Conservation (phyloP, 2,888 invertebrate species). For the Euproctis similis region DNA sequence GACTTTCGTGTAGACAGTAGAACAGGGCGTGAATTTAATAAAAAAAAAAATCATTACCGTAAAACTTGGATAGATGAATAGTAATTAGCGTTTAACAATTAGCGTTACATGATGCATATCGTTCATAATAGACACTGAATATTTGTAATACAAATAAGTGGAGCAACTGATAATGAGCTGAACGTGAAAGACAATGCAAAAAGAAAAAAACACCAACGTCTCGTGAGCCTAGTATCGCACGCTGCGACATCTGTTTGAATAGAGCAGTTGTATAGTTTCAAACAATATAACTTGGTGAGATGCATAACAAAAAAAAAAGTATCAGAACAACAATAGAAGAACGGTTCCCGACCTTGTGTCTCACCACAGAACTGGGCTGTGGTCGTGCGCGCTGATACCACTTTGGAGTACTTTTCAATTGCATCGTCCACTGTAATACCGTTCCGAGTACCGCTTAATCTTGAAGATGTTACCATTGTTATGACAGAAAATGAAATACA, state of each 20-base stretch:
- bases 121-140: constrained; percentile 40
- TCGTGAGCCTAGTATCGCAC: constrained; percentile 59
- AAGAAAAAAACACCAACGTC: no score
- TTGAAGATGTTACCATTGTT: constrained; percentile 43
- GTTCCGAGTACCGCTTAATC: constrained; percentile 57
- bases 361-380: constrained; percentile 57
- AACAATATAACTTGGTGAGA: constrained; percentile 58
- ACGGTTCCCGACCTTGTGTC: constrained; percentile 59
- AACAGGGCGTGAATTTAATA: no score
- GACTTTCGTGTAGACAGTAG: no score
- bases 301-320: constrained; percentile 55
- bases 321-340: constrained; percentile 54
- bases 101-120: constrained; percentile 32
- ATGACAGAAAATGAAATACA: constrained; percentile 30
- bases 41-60: no score
- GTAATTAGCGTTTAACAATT: constrained; percentile 27
- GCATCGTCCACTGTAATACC: constrained; percentile 54
- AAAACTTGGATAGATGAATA: constrained; percentile 32
- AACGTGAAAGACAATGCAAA: constrained; percentile 48
- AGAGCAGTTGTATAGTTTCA: constrained; percentile 48
- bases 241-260: constrained; percentile 56
- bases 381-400: constrained; percentile 55
- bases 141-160: constrained; percentile 52
- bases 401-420: constrained; percentile 48
- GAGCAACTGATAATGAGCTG: constrained; percentile 50